Base-by-base conservation (phyloP, 2,113 vertebrate genomes). In the Tenebrosternarchus preto region DNA sequence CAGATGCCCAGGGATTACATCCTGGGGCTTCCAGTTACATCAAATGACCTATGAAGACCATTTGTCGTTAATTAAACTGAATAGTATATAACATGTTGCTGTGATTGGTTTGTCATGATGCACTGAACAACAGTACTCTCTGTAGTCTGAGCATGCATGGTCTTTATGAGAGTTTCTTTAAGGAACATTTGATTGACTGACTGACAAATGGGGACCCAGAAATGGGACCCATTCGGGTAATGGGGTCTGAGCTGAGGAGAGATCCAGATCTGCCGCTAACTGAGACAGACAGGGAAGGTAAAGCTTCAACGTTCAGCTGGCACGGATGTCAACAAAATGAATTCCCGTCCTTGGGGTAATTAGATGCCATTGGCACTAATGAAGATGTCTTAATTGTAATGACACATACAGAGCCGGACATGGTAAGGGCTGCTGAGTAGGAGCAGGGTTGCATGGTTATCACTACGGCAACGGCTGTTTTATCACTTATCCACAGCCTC, bases 311-410 rank as follows among this genome's bases (percentile, higher is more conserved):
- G 50, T 12, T 89, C 85, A 84, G 86, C 88, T 86, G 68, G 83
- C 82, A 77, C 43, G 53, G 61, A 24, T 7, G 55, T 77, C 67
- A 64, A 61, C 61, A 87, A 86, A 50, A 85, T 81, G 74, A 24
- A 81, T 85, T 86, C 87, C 61, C 20, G 64, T 86, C 86, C 86
- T 87, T 3, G 82, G 85, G 43, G 85, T 90, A 87, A 85, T 88
- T 85, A 80, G 74, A 86, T 77, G 84, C 77, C 29, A 85, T 86
- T 89, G 84, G 86, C 77, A 69, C 80, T 90, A 90, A 91, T 91
- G 86, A 91, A 89, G 87, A 90, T 89, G 78, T 80, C 86, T 86
- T 86, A 83, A 22, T 87, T 86, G 70, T 84, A 86, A 89, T 87
- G 89, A 83, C 60, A 74, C 46, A 27, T 86, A 22, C 59, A 80